Base-by-base conservation (phyloP, 2,888 invertebrate genomes). In the Cataglyphis livida region DNA sequence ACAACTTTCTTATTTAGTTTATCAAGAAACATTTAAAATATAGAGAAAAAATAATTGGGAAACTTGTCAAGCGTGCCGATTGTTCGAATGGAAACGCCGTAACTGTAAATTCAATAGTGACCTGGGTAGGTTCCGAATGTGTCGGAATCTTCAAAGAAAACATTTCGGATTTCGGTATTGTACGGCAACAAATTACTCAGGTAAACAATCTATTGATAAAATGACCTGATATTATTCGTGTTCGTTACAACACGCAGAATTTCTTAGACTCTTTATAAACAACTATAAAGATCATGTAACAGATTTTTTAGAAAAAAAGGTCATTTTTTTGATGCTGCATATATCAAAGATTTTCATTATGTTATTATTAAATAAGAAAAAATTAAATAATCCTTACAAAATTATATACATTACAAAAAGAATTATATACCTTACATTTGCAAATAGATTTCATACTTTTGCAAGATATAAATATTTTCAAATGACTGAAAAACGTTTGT, bases 111-210 rank as follows among this genome's bases (percentile, higher is more conserved):
- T 62, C 48, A 62, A 62, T 62, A 75, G 74, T 62, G 62, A 0
- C 35, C 6, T 35, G 32, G 1, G 3, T 32, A 62, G 28, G 18
- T 64, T 48, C 2, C 35, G 41, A 18, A 6, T 57, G 54, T 35
- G 32, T n/a, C 35, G 18, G 18, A 48, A 75, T 75, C 48, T 44
- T 18, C 25, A 38, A 35, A 64, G 48, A 15, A 44, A 87, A 84
- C 89, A 88, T 90, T 90, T 86, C 71, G 82, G 81, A 89, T 87
- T 83, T 83, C 87, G 35, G 35, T 35, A 92, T 93, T 92, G 90
- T 92, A 44, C 4, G 84, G 85, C 64, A 92, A 92, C 93, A 93
- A 94, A 93, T 93, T 94, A 92, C 90, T 90, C 93, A 92, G 92
- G 93, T 93, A 93, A 93, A 93, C 91, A 93, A 7, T 21, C 38